Base-by-base conservation (phyloP, 1,140 invertebrate genomes). In the Sycophila sp. region DNA sequence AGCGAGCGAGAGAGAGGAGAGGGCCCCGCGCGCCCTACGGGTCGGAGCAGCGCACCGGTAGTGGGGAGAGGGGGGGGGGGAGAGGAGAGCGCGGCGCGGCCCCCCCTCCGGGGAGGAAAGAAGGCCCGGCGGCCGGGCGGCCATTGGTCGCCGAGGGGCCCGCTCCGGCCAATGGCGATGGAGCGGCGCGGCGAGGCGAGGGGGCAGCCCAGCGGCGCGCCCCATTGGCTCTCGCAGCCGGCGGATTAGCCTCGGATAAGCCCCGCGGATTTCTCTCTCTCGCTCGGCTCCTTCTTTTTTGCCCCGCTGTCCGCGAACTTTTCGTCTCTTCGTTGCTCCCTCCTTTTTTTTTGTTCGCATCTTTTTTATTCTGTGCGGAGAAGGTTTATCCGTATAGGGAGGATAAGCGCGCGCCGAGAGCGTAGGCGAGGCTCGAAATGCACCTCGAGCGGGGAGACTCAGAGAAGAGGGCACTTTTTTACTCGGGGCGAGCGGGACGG, bases 141-240 rank as follows among this genome's bases (percentile, higher is more conserved):
- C 62, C 51, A 79, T 83, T 84, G 82, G 81, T 55, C 72, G 72
- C 34, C 17, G 28, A 49, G 38, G 17, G 11, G 53, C 17, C 56
- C n/a, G 40, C 3, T 11, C 49, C 59, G 40, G 67, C 81, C 79
- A 81, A 81, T 80, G 58, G 70, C 32, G 28, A 32, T 13, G 26
- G 59, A 58, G 56, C 53, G 36, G 65, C 42, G 64, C 58, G 55
- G 24, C 11, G 13, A 0, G 0, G 2, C 38, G 28, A 32, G 65
- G 42, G 69, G 17, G 40, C 73, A 75, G 76, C 78, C 78, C 73
- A 73, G 63, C 69, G 58, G 63, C 26, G 56, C 15, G 5, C 22
- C 45, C 56, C 64, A 83, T 83, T 82, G 81, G 81, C 51, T 24
- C 60, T n/a, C n/a, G n/a, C n/a, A n/a, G 56, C 36, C 34, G 56